These are phyloP conservation scores for Micronycteris hirsuta DNA, from an alignment of 2,113 vertebrate species.

Conservation along the genomic window DNA sequence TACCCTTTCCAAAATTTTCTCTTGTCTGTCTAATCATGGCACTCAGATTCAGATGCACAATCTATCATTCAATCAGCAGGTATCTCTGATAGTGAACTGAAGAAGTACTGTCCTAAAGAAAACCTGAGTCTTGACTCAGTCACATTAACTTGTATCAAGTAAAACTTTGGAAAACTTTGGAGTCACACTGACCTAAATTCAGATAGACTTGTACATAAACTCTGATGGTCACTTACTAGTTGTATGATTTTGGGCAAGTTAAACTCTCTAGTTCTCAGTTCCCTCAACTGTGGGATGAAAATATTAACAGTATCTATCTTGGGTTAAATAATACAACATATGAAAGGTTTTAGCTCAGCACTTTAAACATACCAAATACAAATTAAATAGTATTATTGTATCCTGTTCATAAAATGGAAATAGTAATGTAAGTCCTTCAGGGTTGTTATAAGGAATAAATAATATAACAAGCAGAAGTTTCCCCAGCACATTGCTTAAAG, in stretches of 20 bases:
- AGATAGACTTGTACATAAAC: neutral
- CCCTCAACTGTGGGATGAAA: neutral
- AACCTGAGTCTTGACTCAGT: neutral
- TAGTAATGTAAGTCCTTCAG: neutral
- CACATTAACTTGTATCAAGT: neutral
- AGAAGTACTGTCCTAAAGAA: neutral
- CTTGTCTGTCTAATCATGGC: neutral
- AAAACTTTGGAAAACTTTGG: neutral
- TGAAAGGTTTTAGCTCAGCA: neutral
- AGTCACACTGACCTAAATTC: neutral
- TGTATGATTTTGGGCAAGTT: neutral
- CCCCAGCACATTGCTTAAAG: neutral
- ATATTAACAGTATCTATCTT: neutral
- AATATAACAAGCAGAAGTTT: neutral
- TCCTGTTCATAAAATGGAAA: conserved; percentile 12
- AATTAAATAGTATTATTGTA: neutral
- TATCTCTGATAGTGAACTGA: neutral
- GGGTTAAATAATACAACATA: neutral
- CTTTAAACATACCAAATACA: neutral
- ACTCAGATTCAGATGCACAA: neutral
- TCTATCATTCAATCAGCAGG: neutral
- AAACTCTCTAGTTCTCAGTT: neutral
- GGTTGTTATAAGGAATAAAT: neutral
- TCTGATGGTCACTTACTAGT: neutral
- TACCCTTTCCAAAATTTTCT: neutral